Base-by-base conservation (phyloP, 30 jellyfish, hydroid and myxozoan species). In the Catostylus mosaicus region DNA sequence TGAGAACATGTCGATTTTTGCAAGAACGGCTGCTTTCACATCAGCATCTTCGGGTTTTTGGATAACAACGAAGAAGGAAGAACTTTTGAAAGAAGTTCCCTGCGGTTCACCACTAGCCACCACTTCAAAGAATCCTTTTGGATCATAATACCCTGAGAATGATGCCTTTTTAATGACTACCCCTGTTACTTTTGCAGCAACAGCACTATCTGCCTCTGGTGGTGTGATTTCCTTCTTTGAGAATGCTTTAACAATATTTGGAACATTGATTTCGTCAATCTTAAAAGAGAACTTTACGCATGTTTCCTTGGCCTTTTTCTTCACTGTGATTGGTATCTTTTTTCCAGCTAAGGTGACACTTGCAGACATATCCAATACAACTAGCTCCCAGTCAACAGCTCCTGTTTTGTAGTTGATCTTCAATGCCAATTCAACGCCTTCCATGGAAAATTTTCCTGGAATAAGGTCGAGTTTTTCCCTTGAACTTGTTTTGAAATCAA, bases 41-140 rank as follows among this genome's bases (percentile, higher is more conserved):
- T 38, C 73, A 27, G 36, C 66, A 33, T 88, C 97, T 38, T 63
- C 83, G 2, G 89, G 77, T 47, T 88, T 88, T 60, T 80, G 93
- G 36, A 82, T 78, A 26, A 88, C 54, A 34, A 57, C 85, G 66
- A 4, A 85, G 65, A 85, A 64, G 23, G 80, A 38, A 19, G 89
- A 27, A 31, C 95, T 82, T 46, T 74, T 63, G 89, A 73, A 85
- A 14, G 70, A 3, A 7, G n/a, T 65, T 1, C 83, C 82, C 29
- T 85, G 75, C 23, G 95, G 95, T 30, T 59, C 69, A 10, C 95
- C 95, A 33, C 71, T 43, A 6, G 67, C 74, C 26, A 85, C 95
- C 27, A 85, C 19, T 66, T 85, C 95, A 46, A 9, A 75, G 52
- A 75, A 85, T 0, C 95, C 95, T 63, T 85, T 85, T 30, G 95